Conservation (phyloP, 2,888 invertebrate genomes). For the Oscheius sp. region DNA sequence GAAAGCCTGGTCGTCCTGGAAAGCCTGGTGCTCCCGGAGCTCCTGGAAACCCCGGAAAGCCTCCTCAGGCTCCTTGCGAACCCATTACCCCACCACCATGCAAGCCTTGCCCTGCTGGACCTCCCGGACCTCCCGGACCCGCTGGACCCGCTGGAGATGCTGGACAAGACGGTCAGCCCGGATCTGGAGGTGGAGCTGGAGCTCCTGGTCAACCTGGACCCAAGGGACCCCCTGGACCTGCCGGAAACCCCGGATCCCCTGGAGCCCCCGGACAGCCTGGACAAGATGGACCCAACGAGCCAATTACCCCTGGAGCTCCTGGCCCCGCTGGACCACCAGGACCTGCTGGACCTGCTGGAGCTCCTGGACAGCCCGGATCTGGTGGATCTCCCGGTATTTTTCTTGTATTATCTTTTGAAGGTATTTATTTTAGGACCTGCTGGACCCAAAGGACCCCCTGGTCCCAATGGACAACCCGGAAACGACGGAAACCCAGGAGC, state of each 20-base stretch:
- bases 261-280: slow-evolving; percentile 63
- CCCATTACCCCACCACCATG: slow-evolving; percentile 62
- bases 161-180: slow-evolving; percentile 46
- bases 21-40: slow-evolving; percentile 63
- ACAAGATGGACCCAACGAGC: slow-evolving; percentile 55
- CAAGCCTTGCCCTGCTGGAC: slow-evolving; percentile 61
- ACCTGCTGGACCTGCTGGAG: slow-evolving; percentile 59
- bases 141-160: slow-evolving; percentile 55
- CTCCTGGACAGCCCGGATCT: slow-evolving; percentile 53
- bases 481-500: slow-evolving; percentile 39
- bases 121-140: slow-evolving; percentile 57
- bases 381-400: slow-evolving; percentile 50
- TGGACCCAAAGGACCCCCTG: slow-evolving; percentile 63
- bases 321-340: slow-evolving; percentile 59
- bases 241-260: slow-evolving; percentile 57
- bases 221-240: slow-evolving; percentile 56
- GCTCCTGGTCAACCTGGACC: slow-evolving; percentile 58
- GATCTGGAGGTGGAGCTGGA: slow-evolving; percentile 51
- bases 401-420: not conserved
- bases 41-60: slow-evolving; percentile 60
- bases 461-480: slow-evolving; percentile 61
- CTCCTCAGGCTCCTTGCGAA: slow-evolving; percentile 63
- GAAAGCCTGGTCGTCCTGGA: slow-evolving; percentile 57
- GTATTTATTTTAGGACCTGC: slow-evolving; percentile 38
- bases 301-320: slow-evolving; percentile 56